Base-by-base conservation (phyloP, 2,888 invertebrate species). In the Mimachlamys varia region DNA sequence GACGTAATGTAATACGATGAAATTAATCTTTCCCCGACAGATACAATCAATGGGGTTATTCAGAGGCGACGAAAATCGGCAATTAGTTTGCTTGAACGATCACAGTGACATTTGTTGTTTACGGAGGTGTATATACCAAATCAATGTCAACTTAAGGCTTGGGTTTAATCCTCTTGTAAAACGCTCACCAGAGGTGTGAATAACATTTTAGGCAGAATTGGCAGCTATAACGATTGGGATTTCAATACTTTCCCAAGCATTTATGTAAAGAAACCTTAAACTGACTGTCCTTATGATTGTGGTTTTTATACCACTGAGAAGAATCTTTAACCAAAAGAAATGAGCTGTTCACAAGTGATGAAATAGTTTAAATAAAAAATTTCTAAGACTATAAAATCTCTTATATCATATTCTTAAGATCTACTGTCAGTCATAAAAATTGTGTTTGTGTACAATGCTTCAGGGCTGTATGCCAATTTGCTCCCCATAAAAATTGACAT, bases 1-100 rank as follows among this genome's bases (percentile, higher is more conserved):
- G 10, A 33, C 17, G 76, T 76, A 76, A 76, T 76, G 33, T 76
- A 33, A 76, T 76, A 76, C 22, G 33, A 27, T 15, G 76, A 76
- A 76, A 76, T 76, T 76, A 76, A 76, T 76, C 62, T 62, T 62
- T 62, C 33, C 76, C 58, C 33, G 76, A 76, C 76, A 76, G 27
- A 76, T 76, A 22, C 76, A 76, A 2, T 76, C 10, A 76, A 76
- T 33, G 33, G 33, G 58, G 76, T 76, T 27, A 27, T 76, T 76
- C 76, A 33, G 76, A 76, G 76, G 76, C 33, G 76, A 76, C 76
- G 76, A 76, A 76, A 76, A 76, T 76, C 76, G 76, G 76, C 76
- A 76, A 76, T 76, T 76, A 76, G 33, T 27, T 33, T 76, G 33
- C 33, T 76, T 27, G 76, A 22, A 2, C 33, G 76, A 76, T 76